phyloP scores from a whole-genome alignment of 1,140 invertebrate genomes.

The Metopolophium dirhodum region DNA sequence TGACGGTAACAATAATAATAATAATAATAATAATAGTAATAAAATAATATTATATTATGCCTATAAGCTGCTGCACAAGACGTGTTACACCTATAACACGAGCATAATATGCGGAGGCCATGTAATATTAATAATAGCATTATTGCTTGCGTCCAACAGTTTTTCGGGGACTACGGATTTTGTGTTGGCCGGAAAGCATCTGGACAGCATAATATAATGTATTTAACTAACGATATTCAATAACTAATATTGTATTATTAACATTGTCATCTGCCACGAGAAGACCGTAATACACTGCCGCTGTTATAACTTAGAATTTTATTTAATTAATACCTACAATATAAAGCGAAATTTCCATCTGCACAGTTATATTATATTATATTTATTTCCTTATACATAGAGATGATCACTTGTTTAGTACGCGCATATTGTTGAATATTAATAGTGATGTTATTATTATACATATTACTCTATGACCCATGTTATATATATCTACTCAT shows the following conservation, averaged over 20 bases:
- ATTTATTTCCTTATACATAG: neutral
- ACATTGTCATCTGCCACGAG: neutral
- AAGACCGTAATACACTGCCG: too few relatives aligned
- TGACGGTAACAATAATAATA: neutral
- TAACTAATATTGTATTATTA: neutral
- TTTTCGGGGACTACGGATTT: neutral
- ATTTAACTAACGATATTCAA: neutral
- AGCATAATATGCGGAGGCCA: neutral
- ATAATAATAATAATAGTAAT: neutral
- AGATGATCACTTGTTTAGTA: neutral
- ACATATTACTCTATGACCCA: neutral
- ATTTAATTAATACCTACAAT: neutral
- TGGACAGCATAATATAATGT: too few relatives aligned
- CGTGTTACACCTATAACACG: neutral
- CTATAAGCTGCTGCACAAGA: neutral
- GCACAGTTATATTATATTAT: neutral
- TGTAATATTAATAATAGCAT: neutral
- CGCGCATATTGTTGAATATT: neutral
- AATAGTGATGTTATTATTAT: neutral
- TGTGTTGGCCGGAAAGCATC: neutral
- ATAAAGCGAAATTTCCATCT: too few relatives aligned
- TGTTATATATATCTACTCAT: neutral
- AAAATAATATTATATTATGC: slow-evolving; percentile 1
- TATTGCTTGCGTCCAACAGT: neutral
- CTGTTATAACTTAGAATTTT: neutral